Conservation (phyloP, 2,113 vertebrate species). For the Trinectes maculatus region DNA sequence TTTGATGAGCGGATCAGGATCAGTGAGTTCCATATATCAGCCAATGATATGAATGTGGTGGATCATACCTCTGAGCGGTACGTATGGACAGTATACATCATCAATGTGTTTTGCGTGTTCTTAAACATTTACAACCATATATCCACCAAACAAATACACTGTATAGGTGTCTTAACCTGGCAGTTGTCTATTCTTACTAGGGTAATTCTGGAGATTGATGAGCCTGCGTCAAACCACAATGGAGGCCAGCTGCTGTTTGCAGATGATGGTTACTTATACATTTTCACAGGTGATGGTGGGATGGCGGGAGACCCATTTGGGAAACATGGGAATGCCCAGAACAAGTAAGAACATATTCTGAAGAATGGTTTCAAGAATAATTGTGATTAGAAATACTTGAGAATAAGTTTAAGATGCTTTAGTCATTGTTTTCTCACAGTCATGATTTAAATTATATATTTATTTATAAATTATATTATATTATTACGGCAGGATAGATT, state of each 20-base stretch:
- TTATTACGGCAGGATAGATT: too few relatives aligned
- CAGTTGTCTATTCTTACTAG: conserved; percentile 69
- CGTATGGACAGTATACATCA: conserved; percentile 14
- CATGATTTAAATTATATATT: too few relatives aligned
- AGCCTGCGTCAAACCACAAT: conserved; percentile 96
- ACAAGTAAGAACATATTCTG: conserved; percentile 85
- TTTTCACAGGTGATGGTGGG: conserved; percentile 97
- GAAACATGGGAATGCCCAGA: conserved; percentile 93
- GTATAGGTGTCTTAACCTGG: neutral
- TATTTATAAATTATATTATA: too few relatives aligned
- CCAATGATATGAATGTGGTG: conserved; percentile 87
- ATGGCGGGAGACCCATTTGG: conserved; percentile 98
- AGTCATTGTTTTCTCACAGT: too few relatives aligned
- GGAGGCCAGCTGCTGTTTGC: conserved; percentile 95
- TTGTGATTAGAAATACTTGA: neutral
- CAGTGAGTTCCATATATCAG: conserved; percentile 92
- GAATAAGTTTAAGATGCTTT: neutral
- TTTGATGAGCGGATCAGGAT: conserved; percentile 91
- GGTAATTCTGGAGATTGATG: conserved; percentile 93
- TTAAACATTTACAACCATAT: neutral
- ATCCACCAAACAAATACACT: neutral
- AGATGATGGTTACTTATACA: conserved; percentile 92
- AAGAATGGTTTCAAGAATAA: neutral
- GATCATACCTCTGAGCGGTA: conserved; percentile 95
- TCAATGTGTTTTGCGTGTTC: neutral